phyloP scores from a whole-genome alignment of 1,140 invertebrate genomes.

The Antheraea mylitta region DNA sequence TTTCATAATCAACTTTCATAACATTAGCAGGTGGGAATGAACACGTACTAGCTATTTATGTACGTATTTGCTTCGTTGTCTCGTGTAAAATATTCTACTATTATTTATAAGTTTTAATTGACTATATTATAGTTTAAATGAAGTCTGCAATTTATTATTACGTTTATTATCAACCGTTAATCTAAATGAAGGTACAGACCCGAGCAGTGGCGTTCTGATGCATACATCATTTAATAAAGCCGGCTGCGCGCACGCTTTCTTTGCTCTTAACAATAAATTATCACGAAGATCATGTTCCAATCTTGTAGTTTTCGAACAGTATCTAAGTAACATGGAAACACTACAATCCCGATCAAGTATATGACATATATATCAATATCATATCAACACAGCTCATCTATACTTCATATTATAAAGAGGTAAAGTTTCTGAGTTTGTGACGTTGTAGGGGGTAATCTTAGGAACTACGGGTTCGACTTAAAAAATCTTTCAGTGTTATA shows the following conservation, averaged over 20 bases:
- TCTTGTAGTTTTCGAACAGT: constrained; percentile 43
- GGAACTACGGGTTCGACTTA: too few relatives aligned
- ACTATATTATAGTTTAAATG: background rate
- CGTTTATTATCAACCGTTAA: constrained; percentile 38
- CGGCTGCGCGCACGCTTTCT: constrained; percentile 54
- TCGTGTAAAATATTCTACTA: background rate
- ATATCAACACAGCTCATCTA: background rate
- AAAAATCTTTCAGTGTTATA: too few relatives aligned
- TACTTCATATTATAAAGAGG: too few relatives aligned
- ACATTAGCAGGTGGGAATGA: background rate
- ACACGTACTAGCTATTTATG: background rate
- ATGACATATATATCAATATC: background rate
- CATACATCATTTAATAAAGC: constrained; percentile 52
- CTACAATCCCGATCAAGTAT: background rate
- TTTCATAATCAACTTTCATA: background rate
- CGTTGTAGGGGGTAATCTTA: too few relatives aligned
- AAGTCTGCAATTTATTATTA: constrained; percentile 9
- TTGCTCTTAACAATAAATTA: constrained; percentile 65
- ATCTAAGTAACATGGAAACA: constrained; percentile 49
- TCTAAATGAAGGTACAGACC: constrained; percentile 33
- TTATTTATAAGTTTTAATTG: constrained; percentile 2
- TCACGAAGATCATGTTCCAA: constrained; percentile 66
- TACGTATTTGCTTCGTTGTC: background rate
- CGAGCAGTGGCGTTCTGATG: constrained; percentile 39
- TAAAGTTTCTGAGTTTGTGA: too few relatives aligned